Evolutionary conservation across 1,140 invertebrate genomes (phyloP).

Genomic region (Phocides pigmalion): DNA sequence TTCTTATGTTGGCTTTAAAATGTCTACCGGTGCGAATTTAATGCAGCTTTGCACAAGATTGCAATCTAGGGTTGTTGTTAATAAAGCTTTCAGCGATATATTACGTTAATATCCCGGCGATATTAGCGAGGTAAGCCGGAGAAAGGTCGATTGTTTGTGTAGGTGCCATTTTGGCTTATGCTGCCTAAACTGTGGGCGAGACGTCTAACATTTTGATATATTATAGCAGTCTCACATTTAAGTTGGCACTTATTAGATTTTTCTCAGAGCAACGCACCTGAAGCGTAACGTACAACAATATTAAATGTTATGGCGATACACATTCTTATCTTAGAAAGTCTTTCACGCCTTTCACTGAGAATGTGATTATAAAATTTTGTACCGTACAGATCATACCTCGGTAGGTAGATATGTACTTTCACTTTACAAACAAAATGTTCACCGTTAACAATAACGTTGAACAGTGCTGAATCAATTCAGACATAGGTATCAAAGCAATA

Average conservation of each 20-base stretch:
- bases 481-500: neutral
- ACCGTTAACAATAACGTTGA: conserved; percentile 23
- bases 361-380: conserved; percentile 30
- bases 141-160: conserved; percentile 32
- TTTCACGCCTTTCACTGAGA: conserved; percentile 54
- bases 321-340: conserved; percentile 37
- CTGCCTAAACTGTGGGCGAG: conserved; percentile 23
- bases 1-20: conserved; percentile 6
- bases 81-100: conserved; percentile 31
- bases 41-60: conserved; percentile 31
- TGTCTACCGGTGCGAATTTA: conserved; percentile 23
- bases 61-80: conserved; percentile 30
- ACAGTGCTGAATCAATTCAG: neutral
- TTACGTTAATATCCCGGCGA: conserved; percentile 23
- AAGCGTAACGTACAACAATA: conserved; percentile 5
- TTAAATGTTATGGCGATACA: conserved; percentile 24
- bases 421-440: conserved; percentile 36
- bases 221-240: conserved; percentile 23
- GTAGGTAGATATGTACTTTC: conserved; percentile 41
- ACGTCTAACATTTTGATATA: conserved; percentile 32
- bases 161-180: conserved; percentile 30
- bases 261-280: conserved; percentile 1
- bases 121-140: conserved; percentile 30
- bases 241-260: conserved; percentile 23
- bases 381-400: conserved; percentile 13